Conservation (phyloP, 1,140 invertebrate species). For the Lordiphosa collinella region DNA sequence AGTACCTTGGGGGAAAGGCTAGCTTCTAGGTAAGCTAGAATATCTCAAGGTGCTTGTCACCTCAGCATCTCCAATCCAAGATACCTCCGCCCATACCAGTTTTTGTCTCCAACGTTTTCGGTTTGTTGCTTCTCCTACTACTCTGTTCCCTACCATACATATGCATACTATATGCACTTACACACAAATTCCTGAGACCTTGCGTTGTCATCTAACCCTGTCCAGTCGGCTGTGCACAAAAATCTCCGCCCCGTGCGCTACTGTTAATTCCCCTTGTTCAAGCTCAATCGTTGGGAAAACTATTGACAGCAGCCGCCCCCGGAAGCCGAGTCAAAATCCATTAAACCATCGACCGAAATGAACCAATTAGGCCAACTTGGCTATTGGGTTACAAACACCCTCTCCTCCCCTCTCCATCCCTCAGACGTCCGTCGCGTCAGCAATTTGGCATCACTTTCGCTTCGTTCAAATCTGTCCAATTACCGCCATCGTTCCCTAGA, state of each 20-base stretch:
- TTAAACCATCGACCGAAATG: constrained; percentile 57
- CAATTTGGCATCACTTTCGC: constrained; percentile 58
- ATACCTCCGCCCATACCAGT: neutral
- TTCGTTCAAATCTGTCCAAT: constrained; percentile 58
- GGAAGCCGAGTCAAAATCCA: constrained; percentile 65
- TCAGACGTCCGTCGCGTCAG: neutral
- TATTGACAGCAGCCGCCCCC: constrained; percentile 9
- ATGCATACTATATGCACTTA: too few species aligned
- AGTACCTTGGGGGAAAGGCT: too few species aligned
- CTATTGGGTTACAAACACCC: constrained; percentile 37
- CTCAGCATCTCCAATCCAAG: too few species aligned
- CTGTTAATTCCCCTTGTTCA: constrained; percentile 42
- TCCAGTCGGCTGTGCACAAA: constrained; percentile 48
- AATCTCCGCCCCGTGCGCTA: constrained; percentile 36
- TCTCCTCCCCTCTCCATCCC: constrained; percentile 6
- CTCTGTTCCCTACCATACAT: too few species aligned
- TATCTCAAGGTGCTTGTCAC: too few species aligned
- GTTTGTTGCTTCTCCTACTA: too few species aligned
- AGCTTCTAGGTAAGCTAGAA: too few species aligned
- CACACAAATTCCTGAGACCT: too few species aligned
- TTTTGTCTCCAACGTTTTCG: constrained; percentile 7
- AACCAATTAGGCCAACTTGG: constrained; percentile 47
- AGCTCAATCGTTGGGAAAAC: constrained; percentile 54
- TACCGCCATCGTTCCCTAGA: constrained; percentile 48
- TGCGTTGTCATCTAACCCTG: neutral